Conservation (phyloP, 1,140 invertebrate genomes). For the Drosophila kikkawai region DNA sequence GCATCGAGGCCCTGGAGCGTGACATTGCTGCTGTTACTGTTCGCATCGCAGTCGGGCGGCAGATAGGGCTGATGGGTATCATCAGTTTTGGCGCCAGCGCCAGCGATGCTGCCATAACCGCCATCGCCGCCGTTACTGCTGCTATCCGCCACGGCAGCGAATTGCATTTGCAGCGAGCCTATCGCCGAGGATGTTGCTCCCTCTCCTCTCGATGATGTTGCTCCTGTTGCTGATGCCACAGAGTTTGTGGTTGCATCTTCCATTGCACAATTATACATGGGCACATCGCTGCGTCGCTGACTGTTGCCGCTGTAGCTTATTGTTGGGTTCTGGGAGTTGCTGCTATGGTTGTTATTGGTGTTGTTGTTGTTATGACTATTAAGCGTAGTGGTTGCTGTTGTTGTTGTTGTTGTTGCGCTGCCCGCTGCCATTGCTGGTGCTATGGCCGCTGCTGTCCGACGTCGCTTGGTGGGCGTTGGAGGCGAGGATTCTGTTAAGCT, state of each 20-base stretch:
- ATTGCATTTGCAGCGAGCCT: constrained; percentile 83
- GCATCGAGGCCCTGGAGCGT: constrained; percentile 69
- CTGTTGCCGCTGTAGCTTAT: constrained; percentile 37
- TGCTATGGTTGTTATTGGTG: constrained; percentile 36
- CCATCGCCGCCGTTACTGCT: constrained; percentile 29
- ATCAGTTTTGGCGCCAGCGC: constrained; percentile 67
- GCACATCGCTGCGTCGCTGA: constrained; percentile 49
- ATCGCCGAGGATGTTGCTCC: constrained; percentile 56
- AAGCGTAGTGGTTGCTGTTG: constrained; percentile 68
- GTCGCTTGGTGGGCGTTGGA: constrained; percentile 61
- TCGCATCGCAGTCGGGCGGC: constrained; percentile 61
- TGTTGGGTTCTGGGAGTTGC: constrained; percentile 39
- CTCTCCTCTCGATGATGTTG: constrained; percentile 18
- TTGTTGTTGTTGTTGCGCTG: constrained; percentile 57
- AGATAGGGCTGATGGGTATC: constrained; percentile 58
- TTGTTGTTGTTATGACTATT: constrained; percentile 68
- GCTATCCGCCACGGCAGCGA: constrained; percentile 85
- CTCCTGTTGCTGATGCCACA: constrained; percentile 4
- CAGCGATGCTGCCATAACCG: constrained; percentile 62
- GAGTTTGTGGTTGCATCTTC: constrained; percentile 58
- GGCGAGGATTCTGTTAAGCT: constrained; percentile 69
- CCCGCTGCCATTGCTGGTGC: constrained; percentile 44
- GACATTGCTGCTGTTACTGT: constrained; percentile 64
- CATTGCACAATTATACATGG: constrained; percentile 54
- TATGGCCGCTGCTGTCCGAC: constrained; percentile 50